These are phyloP conservation scores for Apis dorsata DNA, from an alignment of 1,140 invertebrate species.

Conservation along the genomic window DNA sequence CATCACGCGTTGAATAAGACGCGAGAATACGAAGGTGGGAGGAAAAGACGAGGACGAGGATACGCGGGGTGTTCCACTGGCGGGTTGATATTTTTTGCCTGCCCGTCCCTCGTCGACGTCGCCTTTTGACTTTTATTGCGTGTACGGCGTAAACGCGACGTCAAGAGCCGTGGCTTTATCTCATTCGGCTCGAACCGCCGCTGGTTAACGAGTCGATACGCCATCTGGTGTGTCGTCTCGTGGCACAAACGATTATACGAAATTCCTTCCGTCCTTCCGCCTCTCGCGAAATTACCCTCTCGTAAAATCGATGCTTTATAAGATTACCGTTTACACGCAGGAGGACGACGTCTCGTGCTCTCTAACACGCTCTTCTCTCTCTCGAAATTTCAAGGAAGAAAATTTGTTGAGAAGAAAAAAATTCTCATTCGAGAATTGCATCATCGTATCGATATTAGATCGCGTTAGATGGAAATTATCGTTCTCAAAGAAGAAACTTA, in stretches of 20 bases:
- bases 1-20: slow-evolving; percentile 4
- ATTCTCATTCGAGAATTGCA: background rate
- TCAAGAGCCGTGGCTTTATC: slow-evolving; percentile 56
- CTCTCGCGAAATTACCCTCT: background rate
- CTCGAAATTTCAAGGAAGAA: background rate
- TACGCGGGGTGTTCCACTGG: slow-evolving; percentile 10
- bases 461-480: slow-evolving; percentile 18
- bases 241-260: background rate
- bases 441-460: background rate
- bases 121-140: slow-evolving; percentile 72
- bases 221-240: slow-evolving; percentile 28
- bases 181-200: slow-evolving; percentile 48
- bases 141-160: slow-evolving; percentile 68
- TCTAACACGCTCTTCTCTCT: background rate
- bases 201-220: slow-evolving; percentile 52
- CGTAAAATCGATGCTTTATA: slow-evolving; percentile 7
- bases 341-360: too few species aligned
- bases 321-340: background rate
- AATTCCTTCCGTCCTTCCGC: background rate
- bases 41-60: slow-evolving; percentile 8
- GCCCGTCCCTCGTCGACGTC: slow-evolving; percentile 57
- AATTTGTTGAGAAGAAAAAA: too few species aligned
- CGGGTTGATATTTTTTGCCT: slow-evolving; percentile 61
- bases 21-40: background rate
- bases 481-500: background rate